phyloP scores from a whole-genome alignment of 2,888 invertebrate species.

The Harmothoe impar region DNA sequence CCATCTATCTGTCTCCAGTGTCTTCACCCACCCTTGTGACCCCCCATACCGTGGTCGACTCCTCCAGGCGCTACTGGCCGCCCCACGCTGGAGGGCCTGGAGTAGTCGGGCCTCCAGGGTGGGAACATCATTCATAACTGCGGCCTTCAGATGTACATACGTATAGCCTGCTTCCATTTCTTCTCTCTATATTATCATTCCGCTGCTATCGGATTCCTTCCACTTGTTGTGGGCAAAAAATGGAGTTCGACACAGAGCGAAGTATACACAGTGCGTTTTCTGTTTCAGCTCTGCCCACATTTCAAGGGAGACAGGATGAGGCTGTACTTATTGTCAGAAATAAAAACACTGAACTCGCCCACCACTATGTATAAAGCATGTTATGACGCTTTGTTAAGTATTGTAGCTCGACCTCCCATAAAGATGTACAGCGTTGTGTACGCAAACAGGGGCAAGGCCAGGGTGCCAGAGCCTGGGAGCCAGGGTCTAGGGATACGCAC shows the following conservation, averaged over 20 bases:
- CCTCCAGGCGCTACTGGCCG: background rate
- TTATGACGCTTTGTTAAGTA: no score
- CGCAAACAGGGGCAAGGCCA: no score
- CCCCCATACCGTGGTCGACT: constrained; percentile 13
- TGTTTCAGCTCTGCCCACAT: background rate
- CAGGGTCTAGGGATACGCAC: no score
- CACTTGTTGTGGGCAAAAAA: background rate
- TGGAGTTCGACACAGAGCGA: background rate
- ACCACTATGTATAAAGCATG: no score
- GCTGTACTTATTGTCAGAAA: no score
- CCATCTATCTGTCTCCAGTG: constrained; percentile 52
- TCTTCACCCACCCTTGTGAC: background rate
- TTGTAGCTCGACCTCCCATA: no score
- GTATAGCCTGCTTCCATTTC: constrained; percentile 25
- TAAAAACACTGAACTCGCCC: no score
- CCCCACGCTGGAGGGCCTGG: background rate
- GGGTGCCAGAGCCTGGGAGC: no score
- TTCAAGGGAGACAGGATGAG: no score
- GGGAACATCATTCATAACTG: constrained; percentile 53
- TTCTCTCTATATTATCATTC: constrained; percentile 51
- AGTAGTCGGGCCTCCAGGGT: background rate
- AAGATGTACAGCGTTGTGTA: no score
- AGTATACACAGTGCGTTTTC: background rate
- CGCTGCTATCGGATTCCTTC: background rate
- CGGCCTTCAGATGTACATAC: constrained; percentile 23